Conservation (phyloP, 2,888 invertebrate species). For the Scaeva pyrastri region DNA sequence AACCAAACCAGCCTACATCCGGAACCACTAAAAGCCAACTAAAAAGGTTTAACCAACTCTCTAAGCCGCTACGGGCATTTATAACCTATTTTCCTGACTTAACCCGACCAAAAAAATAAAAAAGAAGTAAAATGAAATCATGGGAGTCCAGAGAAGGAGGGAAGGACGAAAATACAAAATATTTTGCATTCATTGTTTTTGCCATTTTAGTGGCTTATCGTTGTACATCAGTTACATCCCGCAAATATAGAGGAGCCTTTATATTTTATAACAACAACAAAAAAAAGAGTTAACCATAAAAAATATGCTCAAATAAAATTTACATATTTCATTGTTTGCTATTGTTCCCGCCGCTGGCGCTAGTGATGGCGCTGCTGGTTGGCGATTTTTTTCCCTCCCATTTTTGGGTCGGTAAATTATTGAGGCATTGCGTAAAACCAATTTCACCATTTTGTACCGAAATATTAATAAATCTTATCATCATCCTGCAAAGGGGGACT, state of each 20-base stretch:
- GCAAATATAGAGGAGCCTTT: background rate
- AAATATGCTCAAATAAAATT: constrained; percentile 51
- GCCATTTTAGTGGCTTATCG: constrained; percentile 29
- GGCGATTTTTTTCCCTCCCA: background rate
- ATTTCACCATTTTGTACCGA: constrained; percentile 29
- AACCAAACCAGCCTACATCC: background rate
- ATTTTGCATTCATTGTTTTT: constrained; percentile 39
- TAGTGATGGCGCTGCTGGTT: background rate
- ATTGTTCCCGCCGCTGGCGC: constrained; percentile 9
- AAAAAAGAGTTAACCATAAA: constrained; percentile 7
- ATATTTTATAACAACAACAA: too few species aligned
- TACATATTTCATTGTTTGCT: constrained; percentile 56
- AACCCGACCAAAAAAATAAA: background rate
- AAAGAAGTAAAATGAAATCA: background rate
- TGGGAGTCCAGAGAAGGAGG: background rate
- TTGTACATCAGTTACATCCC: constrained; percentile 19
- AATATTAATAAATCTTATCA: constrained; percentile 44
- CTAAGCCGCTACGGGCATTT: background rate
- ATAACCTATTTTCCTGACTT: background rate
- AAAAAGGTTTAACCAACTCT: background rate
- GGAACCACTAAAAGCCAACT: background rate
- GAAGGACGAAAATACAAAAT: background rate
- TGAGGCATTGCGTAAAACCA: constrained; percentile 39
- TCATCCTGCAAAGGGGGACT: background rate
- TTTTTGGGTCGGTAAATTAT: constrained; percentile 25